Conservation (phyloP, 2,113 vertebrate species). For the Chunga burmeisteri region DNA sequence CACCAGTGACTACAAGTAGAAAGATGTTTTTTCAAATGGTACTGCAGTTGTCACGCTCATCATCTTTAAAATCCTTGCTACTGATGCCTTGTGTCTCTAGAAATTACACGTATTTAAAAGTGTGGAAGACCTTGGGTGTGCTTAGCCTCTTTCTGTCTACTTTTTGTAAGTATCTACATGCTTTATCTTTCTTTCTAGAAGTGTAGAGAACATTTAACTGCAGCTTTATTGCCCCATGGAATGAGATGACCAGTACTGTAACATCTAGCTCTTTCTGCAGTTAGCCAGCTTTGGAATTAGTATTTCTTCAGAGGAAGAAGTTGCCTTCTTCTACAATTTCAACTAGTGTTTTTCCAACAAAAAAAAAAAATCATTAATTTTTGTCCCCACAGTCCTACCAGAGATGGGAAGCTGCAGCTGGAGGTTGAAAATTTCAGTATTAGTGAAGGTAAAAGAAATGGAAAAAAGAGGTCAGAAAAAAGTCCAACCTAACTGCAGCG, state of each 20-base stretch:
- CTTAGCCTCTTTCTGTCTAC: not conserved
- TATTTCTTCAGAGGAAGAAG: not conserved
- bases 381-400: not conserved
- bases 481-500: not conserved
- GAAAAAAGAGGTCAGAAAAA: not conserved
- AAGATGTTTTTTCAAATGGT: not conserved
- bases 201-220: not conserved
- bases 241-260: not conserved
- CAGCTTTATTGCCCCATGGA: not conserved
- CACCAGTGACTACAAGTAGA: not conserved
- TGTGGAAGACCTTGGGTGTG: not conserved
- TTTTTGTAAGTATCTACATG: not conserved
- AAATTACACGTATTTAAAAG: not conserved
- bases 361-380: not conserved
- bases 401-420: not conserved
- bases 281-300: not conserved
- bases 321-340: not conserved
- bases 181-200: not conserved
- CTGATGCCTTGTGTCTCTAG: not conserved
- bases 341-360: not conserved
- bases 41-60: not conserved
- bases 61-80: not conserved
- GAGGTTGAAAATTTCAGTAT: not conserved
- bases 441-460: not conserved
- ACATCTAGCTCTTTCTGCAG: not conserved